These are phyloP conservation scores for Virgularia gustaviana DNA, from an alignment of 92 coral and sea anemone genomes.

Conservation along the genomic window DNA sequence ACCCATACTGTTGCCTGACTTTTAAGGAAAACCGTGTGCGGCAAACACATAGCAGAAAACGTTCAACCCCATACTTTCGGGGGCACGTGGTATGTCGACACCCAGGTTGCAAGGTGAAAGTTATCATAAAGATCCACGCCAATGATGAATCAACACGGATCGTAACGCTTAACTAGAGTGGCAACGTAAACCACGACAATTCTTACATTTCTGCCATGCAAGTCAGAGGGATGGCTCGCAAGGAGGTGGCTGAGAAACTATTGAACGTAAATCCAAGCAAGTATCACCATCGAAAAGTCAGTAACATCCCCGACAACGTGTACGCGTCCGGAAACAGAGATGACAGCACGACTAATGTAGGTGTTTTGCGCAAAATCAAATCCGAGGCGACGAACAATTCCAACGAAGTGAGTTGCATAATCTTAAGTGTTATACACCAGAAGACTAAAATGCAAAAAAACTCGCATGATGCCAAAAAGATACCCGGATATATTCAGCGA, in stretches of 20 bases:
- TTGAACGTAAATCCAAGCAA: not conserved
- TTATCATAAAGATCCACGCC: constrained; percentile 5
- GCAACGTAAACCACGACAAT: constrained; percentile 8
- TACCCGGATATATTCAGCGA: constrained; percentile 36
- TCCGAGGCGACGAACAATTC: constrained; percentile 5
- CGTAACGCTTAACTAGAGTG: not conserved
- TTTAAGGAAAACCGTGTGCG: constrained; percentile 52
- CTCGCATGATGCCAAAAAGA: constrained; percentile 8
- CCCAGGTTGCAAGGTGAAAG: constrained; percentile 48
- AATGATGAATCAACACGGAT: not conserved
- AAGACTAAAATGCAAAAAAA: constrained; percentile 16
- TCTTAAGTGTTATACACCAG: constrained; percentile 12
- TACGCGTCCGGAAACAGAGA: constrained; percentile 41
- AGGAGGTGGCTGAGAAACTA: not conserved
- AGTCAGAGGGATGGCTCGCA: constrained; percentile 1
- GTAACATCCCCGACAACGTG: not conserved
- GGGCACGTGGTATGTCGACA: constrained; percentile 50
- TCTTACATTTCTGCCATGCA: constrained; percentile 11
- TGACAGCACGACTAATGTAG: not conserved
- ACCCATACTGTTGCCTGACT: constrained; percentile 54
- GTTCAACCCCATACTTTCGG: constrained; percentile 50
- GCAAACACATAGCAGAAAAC: constrained; percentile 40
- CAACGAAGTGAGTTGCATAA: constrained; percentile 2
- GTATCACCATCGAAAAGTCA: constrained; percentile 18
- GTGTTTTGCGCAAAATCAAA: constrained; percentile 18